phyloP scores from a whole-genome alignment of 2,888 invertebrate genomes.

The Cecidostiba fungosa region DNA sequence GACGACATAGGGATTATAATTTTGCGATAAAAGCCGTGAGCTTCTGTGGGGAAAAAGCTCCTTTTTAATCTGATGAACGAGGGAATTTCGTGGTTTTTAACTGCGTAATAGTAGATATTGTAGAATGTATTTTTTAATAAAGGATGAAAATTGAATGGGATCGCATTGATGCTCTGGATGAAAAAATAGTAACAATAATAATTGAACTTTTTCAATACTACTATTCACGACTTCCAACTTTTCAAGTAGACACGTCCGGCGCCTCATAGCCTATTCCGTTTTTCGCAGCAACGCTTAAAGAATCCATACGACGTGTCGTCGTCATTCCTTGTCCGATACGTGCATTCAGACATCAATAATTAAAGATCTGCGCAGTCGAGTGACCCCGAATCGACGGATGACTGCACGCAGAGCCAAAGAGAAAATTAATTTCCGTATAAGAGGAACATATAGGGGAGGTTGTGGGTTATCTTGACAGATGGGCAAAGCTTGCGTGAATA shows the following conservation, averaged over 20 bases:
- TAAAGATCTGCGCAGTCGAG: conserved; percentile 27
- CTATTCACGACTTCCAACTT: too few relatives aligned
- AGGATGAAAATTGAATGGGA: too few relatives aligned
- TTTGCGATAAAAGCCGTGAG: background rate
- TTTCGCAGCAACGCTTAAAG: conserved; percentile 26
- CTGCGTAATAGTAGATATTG: too few relatives aligned
- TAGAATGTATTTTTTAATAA: too few relatives aligned
- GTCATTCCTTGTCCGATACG: background rate
- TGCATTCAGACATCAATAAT: conserved; percentile 32
- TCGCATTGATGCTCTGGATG: too few relatives aligned
- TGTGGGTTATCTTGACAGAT: conserved; percentile 42
- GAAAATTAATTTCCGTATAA: conserved; percentile 50
- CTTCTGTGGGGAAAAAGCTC: background rate
- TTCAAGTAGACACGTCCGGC: background rate
- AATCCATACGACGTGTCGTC: background rate
- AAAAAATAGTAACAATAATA: too few relatives aligned
- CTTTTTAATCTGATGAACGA: background rate
- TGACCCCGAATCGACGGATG: background rate
- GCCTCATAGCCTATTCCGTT: background rate
- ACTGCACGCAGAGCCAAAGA: background rate
- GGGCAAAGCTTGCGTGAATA: conserved; percentile 45
- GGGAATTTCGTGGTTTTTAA: background rate
- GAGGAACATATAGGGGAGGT: background rate
- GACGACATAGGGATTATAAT: background rate
- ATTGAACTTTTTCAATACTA: too few relatives aligned